These are phyloP conservation scores for cattle (Bos taurus) DNA, from an alignment of 2,113 vertebrate species.

Conservation along the genomic window DNA sequence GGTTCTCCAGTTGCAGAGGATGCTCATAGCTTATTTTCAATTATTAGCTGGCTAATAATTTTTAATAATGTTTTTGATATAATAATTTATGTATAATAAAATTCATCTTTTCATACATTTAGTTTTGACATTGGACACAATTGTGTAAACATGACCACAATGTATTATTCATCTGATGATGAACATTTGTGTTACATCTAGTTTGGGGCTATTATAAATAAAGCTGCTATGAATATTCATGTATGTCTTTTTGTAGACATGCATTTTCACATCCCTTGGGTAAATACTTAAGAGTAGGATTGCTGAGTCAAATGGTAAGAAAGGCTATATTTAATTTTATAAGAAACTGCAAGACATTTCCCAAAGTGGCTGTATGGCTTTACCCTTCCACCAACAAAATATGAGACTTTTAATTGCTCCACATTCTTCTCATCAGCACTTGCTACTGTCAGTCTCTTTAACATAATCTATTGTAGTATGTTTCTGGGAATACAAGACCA, in stretches of 20 bases:
- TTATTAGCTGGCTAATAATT: not conserved
- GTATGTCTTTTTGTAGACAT: not conserved
- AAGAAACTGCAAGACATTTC: slow-evolving; percentile 23
- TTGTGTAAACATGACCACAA: not conserved
- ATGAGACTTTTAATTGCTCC: not conserved
- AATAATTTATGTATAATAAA: not conserved
- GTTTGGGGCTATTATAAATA: not conserved
- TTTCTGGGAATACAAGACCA: not conserved
- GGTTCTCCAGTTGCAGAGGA: not conserved
- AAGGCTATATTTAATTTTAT: not conserved
- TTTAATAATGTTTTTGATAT: not conserved
- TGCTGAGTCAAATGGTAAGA: not conserved
- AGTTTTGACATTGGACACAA: not conserved
- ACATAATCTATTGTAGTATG: not conserved
- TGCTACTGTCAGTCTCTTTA: not conserved
- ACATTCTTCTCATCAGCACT: not conserved
- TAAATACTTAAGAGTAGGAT: not conserved
- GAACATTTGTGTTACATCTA: not conserved
- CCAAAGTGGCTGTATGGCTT: not conserved
- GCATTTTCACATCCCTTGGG: not conserved
- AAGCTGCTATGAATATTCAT: not conserved
- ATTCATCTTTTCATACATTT: not conserved
- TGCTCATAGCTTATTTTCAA: not conserved
- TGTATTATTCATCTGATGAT: not conserved
- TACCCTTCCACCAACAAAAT: not conserved